A percentile compares a stretch with the other conserved stretches of the same genome.
phyloP scores from a whole-genome alignment of 1,140 invertebrate species.

The Drosophila repleta region DNA sequence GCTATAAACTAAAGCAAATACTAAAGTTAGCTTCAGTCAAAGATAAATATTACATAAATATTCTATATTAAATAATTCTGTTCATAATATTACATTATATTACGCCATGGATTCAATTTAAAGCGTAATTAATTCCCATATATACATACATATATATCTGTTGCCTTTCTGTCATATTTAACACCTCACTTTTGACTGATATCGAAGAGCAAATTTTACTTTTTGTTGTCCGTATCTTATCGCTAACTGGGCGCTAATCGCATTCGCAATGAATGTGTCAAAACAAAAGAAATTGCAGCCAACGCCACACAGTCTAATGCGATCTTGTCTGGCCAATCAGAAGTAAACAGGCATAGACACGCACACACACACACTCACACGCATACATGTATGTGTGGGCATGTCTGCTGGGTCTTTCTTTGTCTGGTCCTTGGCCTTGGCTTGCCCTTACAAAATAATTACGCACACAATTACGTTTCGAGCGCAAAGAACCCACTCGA shows the following conservation, averaged over 20 bases:
- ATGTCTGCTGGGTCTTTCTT: constrained; percentile 40
- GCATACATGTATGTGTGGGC: not conserved
- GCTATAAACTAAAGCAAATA: too few relatives aligned
- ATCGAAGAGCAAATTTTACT: not conserved
- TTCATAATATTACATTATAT: too few relatives aligned
- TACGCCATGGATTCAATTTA: too few relatives aligned
- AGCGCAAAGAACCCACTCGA: constrained; percentile 27
- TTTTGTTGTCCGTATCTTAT: constrained; percentile 4
- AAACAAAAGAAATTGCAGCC: constrained; percentile 16
- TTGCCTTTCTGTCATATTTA: too few relatives aligned
- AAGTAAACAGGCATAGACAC: not conserved
- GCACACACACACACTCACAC: not conserved
- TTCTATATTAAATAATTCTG: too few relatives aligned
- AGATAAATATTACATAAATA: too few relatives aligned
- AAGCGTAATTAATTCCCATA: too few relatives aligned
- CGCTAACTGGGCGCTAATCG: constrained; percentile 5
- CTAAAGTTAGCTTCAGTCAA: too few relatives aligned
- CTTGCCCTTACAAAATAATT: constrained; percentile 9
- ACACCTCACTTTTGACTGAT: too few relatives aligned
- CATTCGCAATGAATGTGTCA: constrained; percentile 19
- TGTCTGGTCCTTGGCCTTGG: constrained; percentile 75
- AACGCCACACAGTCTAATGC: constrained; percentile 44
- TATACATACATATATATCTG: too few relatives aligned
- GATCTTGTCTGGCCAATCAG: constrained; percentile 46
- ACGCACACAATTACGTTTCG: not conserved